phyloP scores from a whole-genome alignment of 2,113 vertebrate genomes.

The Sitta europaea region DNA sequence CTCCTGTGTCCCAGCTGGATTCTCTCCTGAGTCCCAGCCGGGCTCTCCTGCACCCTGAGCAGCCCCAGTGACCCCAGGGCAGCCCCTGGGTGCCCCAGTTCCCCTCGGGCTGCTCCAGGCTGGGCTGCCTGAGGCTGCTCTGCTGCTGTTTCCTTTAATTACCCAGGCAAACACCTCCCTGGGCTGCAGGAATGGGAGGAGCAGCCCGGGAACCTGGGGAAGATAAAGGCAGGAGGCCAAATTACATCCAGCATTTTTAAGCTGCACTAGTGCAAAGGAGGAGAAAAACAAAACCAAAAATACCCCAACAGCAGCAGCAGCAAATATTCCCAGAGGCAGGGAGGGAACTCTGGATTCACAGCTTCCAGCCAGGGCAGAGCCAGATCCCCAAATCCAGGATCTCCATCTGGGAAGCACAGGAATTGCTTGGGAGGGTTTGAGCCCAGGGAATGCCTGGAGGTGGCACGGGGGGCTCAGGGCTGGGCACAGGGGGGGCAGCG shows the following conservation, averaged over 20 bases:
- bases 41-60: fast-evolving
- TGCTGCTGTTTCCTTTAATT: background rate
- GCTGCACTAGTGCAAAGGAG: background rate
- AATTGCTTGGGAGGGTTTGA: fast-evolving
- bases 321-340: background rate
- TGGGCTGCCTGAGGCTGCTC: background rate
- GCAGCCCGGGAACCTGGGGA: background rate
- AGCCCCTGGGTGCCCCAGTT: background rate
- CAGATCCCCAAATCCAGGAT: background rate
- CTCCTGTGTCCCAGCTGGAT: too few relatives aligned
- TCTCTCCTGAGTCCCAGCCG: fast-evolving
- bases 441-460: fast-evolving
- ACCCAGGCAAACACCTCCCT: background rate
- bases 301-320: background rate
- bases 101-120: fast-evolving
- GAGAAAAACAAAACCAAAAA: background rate
- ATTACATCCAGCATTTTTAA: background rate
- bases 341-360: background rate
- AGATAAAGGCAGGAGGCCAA: background rate
- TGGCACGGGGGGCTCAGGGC: background rate
- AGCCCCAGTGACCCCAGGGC: fast-evolving
- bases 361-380: background rate
- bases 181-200: background rate
- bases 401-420: fast-evolving
- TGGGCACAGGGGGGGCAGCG: background rate